Base-by-base conservation (phyloP, 2,888 invertebrate genomes). In the Eueremaeus valkanovi region DNA sequence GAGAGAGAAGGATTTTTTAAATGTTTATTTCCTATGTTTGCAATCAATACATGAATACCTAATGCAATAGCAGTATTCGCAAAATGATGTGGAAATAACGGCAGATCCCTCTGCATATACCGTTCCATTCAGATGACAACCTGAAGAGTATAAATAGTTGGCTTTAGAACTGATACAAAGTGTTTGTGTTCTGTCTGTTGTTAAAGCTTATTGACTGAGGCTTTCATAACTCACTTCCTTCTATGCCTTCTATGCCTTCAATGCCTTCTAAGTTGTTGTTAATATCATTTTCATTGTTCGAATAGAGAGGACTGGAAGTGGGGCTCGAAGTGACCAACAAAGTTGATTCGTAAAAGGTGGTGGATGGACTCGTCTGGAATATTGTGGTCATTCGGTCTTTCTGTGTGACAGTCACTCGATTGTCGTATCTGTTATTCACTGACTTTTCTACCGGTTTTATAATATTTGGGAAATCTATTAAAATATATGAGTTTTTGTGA, bases 51-150 rank as follows among this genome's bases (percentile, higher is more conserved):
- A 51, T 51, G 18, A 51, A 51, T 36, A 74, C 40, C 87, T 85
- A 80, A 91, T 88, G 82, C 93, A 93, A 85, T 91, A 93, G 85
- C 93, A 93, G 83, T 91, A 91, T 83, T 92, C 90, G 85, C 93
- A 93, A n/a, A 89, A 87, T 8, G 78, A 76, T 24, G 88, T 88
- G 5, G 90, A 88, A 79, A 88, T 87, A 90, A 93, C 90, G 9
- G 93, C 93, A 6, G 93, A 93, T 2, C 92, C 92, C 70, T 90
- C 89, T 24, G 88, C 89, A 84, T 89, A 92, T 80, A 89, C 85
- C 33, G 89, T 78, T 31, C 79, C 79, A 74, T 80, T 79, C 1
- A 79, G 72, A 13, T 73, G 45, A 70, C 80, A 80, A 31, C 77
- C 79, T 79, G 24, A 24, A 68, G 36, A 16, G 2, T 24, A 16